Evolutionary conservation across 2,888 invertebrate species (phyloP).

Genomic region (Hyalella azteca): DNA sequence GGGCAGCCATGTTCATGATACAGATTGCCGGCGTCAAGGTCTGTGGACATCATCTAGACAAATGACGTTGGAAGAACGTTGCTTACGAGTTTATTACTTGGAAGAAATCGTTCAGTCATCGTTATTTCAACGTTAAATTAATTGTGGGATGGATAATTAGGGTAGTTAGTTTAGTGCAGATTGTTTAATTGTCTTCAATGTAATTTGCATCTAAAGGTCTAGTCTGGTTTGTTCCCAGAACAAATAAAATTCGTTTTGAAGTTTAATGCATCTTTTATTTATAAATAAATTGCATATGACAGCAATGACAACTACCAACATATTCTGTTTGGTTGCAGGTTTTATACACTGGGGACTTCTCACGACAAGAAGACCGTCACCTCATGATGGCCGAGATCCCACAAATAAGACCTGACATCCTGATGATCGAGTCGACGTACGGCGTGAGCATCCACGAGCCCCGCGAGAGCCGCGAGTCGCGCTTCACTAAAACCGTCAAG

Average conservation of each 20-base stretch:
- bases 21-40: constrained; percentile 96
- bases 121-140: too few relatives aligned
- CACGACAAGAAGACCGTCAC: constrained; percentile 97
- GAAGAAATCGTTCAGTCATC: too few relatives aligned
- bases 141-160: background rate
- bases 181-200: too few relatives aligned
- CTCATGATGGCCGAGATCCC: constrained; percentile 99
- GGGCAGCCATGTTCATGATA: constrained; percentile 99
- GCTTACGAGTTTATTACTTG: too few relatives aligned
- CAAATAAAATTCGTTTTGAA: too few relatives aligned
- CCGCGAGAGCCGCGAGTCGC: constrained; percentile 90
- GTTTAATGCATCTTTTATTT: background rate
- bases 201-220: too few relatives aligned
- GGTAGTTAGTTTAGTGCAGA: background rate
- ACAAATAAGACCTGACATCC: constrained; percentile 91
- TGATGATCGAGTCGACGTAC: constrained; percentile 97
- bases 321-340: constrained; percentile 67
- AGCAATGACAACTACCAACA: background rate
- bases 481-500: constrained; percentile 91
- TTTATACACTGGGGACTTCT: constrained; percentile 97
- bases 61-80: background rate
- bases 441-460: constrained; percentile 99
- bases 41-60: background rate
- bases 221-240: too few relatives aligned
- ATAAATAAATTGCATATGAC: background rate